Percentiles rank a stretch among this genome's conserved stretches.
Evolutionary conservation across 1,140 invertebrate species (phyloP).

Genomic region (Calephelis virginiensis): DNA sequence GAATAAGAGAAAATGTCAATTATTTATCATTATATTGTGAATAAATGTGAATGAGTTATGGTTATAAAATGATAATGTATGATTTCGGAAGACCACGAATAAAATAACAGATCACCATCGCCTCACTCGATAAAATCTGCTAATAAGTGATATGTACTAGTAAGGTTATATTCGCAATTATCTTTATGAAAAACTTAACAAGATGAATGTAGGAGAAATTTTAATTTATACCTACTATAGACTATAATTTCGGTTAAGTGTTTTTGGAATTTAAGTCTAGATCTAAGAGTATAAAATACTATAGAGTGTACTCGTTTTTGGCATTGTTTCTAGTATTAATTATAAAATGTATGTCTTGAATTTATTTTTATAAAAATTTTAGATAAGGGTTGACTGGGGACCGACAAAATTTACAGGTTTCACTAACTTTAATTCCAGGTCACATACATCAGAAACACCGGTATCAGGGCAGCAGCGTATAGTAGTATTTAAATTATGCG

Average conservation of each 20-base stretch:
- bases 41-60: too few relatives aligned
- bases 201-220: conserved; percentile 3
- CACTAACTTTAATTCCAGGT: too few relatives aligned
- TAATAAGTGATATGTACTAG: neutral
- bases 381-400: too few relatives aligned
- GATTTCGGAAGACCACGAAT: neutral
- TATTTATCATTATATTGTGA: too few relatives aligned
- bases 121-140: neutral
- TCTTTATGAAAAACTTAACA: conserved; percentile 1
- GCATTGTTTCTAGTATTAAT: too few relatives aligned
- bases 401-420: too few relatives aligned
- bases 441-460: too few relatives aligned
- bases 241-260: conserved; percentile 3
- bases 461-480: too few relatives aligned
- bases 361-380: too few relatives aligned
- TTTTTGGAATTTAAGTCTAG: conserved; percentile 6
- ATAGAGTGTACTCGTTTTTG: neutral
- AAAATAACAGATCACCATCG: neutral
- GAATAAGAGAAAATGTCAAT: too few relatives aligned
- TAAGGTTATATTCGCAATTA: conserved; percentile 15
- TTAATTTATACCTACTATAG: conserved; percentile 11
- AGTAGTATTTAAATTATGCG: too few relatives aligned
- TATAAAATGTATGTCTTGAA: too few relatives aligned
- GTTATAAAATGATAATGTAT: neutral
- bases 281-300: neutral